A percentile compares a stretch with the other conserved stretches of the same genome.
Conservation (phyloP, 2,797 vertebrate species). For the Aselliscus stoliczkanus region DNA sequence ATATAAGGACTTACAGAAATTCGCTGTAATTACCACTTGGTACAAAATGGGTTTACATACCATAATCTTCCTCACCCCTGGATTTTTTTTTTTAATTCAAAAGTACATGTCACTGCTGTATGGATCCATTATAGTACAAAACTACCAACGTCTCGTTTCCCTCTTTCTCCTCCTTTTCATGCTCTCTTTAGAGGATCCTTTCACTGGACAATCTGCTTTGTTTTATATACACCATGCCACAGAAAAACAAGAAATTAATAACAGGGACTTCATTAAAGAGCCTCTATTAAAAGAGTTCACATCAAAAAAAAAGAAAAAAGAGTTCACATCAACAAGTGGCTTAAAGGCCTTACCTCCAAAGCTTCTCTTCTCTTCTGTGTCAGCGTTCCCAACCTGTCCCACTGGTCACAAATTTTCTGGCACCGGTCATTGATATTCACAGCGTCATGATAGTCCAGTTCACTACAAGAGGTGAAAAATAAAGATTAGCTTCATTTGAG, state of each 20-base stretch:
- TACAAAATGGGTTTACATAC: background rate
- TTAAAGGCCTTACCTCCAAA: conserved; percentile 87
- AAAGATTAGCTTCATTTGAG: background rate
- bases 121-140: background rate
- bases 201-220: background rate
- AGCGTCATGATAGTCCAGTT: conserved; percentile 95
- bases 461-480: conserved; percentile 81
- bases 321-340: background rate
- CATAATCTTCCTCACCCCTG: background rate
- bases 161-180: background rate
- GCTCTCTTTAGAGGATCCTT: background rate
- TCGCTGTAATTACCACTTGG: background rate
- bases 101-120: background rate
- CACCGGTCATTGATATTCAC: conserved; percentile 94
- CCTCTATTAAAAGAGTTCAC: background rate
- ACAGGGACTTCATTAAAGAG: background rate
- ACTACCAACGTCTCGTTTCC: background rate
- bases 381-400: conserved; percentile 96
- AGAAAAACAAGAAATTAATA: background rate
- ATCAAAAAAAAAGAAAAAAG: too few relatives aligned
- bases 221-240: background rate
- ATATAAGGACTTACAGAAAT: background rate
- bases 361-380: conserved; percentile 97
- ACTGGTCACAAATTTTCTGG: conserved; percentile 98
- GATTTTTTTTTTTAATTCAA: background rate